Percentiles rank a stretch among this genome's conserved stretches.
Evolutionary conservation across 2,797 vertebrate genomes (phyloP).

Genomic region (Manis crassicaudata): DNA sequence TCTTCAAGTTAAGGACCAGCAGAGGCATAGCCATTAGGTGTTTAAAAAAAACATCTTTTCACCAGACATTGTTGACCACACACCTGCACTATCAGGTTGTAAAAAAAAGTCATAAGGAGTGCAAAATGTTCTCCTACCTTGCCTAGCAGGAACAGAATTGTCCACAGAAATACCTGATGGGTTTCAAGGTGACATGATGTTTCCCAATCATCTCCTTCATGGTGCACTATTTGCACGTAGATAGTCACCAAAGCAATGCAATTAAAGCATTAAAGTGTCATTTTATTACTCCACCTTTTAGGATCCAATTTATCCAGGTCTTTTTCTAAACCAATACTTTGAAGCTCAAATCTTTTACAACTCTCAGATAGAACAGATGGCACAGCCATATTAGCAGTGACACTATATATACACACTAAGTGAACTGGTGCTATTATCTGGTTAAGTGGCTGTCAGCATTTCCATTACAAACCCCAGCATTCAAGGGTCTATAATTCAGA

Average conservation of each 20-base stretch:
- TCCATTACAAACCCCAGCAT: conserved; percentile 76
- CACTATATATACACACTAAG: conserved; percentile 73
- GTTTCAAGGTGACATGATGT: conserved; percentile 64
- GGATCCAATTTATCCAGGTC: conserved; percentile 66
- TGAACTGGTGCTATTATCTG: conserved; percentile 79
- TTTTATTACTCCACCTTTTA: conserved; percentile 79
- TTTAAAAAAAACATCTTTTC: conserved; percentile 59
- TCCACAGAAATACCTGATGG: conserved; percentile 56
- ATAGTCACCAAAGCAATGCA: conserved; percentile 46
- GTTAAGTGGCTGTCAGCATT: conserved; percentile 82
- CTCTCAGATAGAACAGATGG: conserved; percentile 83
- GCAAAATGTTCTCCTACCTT: conserved; percentile 32
- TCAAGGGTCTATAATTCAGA: conserved; percentile 79
- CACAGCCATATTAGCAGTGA: conserved; percentile 81
- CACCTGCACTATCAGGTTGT: conserved; percentile 42
- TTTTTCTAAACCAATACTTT: conserved; percentile 69
- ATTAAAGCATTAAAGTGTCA: conserved; percentile 66
- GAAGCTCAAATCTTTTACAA: conserved; percentile 77
- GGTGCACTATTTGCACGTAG: not conserved
- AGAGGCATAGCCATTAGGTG: not conserved
- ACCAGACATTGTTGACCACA: conserved; percentile 43
- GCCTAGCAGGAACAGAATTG: conserved; percentile 26
- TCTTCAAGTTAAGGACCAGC: conserved; percentile 53
- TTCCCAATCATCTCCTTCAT: conserved; percentile 66
- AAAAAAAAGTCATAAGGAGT: conserved; percentile 42